These are phyloP conservation scores for Drosophila setosimentum DNA, from an alignment of 2,888 invertebrate species.

Conservation along the genomic window DNA sequence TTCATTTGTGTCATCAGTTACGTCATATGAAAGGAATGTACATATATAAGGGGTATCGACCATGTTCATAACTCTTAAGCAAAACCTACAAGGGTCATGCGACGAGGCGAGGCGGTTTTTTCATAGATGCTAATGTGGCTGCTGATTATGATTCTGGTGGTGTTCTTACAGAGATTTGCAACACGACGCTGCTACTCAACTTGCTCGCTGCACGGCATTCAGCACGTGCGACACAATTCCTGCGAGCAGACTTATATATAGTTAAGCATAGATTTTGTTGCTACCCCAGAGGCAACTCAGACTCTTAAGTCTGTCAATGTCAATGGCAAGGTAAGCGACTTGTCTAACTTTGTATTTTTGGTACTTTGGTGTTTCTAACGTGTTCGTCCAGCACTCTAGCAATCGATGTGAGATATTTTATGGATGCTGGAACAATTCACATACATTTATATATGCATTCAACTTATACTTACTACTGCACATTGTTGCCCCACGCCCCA, in stretches of 20 bases:
- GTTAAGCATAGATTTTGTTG: constrained; percentile 84
- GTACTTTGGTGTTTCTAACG: constrained; percentile 48
- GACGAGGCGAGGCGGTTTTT: not conserved
- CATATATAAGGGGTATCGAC: not conserved
- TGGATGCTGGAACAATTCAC: constrained; percentile 7
- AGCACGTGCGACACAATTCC: constrained; percentile 91
- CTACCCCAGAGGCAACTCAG: constrained; percentile 22
- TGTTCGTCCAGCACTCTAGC: constrained; percentile 18
- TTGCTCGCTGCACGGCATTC: constrained; percentile 90
- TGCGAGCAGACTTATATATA: constrained; percentile 95
- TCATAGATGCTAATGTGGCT: constrained; percentile 38
- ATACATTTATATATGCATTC: constrained; percentile 3
- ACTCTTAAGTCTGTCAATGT: constrained; percentile 30
- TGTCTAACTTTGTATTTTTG: constrained; percentile 33
- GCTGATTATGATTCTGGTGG: constrained; percentile 62
- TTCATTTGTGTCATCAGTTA: constrained; percentile 6
- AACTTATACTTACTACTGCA: constrained; percentile 21
- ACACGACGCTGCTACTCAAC: constrained; percentile 93
- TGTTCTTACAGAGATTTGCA: constrained; percentile 89
- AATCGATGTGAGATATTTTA: not conserved
- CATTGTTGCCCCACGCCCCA: constrained; percentile 24
- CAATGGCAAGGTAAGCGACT: constrained; percentile 74
- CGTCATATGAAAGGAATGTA: not conserved
- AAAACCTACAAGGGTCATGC: not conserved
- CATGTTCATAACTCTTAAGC: not conserved